A percentile compares a stretch with the other conserved stretches of the same genome.
Evolutionary conservation across 2,888 invertebrate species (phyloP).

Genomic region (Anticlea derivata): DNA sequence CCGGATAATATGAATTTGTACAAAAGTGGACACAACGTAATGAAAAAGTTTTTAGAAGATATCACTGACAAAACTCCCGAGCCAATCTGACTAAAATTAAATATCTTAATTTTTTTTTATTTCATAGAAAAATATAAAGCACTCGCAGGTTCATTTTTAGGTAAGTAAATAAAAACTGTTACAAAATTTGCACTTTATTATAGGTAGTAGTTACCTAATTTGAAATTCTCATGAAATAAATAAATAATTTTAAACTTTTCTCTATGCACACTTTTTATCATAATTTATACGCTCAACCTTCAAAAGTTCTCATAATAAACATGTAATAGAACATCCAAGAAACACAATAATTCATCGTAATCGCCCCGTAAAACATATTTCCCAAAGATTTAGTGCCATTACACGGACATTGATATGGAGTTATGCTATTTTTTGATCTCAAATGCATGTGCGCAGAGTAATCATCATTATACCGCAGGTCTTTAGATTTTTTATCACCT

Average conservation of each 20-base stretch:
- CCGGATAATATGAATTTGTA: conserved; percentile 50
- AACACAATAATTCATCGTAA: conserved; percentile 22
- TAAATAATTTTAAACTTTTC: background rate
- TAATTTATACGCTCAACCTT: conserved; percentile 13
- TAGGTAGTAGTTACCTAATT: background rate
- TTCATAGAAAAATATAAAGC: background rate
- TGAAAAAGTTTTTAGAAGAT: conserved; percentile 60
- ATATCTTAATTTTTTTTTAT: conserved; percentile 1
- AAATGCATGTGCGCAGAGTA: conserved; percentile 9
- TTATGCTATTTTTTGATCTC: conserved; percentile 20
- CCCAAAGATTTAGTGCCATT: conserved; percentile 29
- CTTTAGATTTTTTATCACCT: conserved; percentile 5
- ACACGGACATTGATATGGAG: conserved; percentile 33
- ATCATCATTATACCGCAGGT: background rate
- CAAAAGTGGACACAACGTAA: conserved; percentile 51
- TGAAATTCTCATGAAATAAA: background rate
- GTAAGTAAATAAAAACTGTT: conserved; percentile 7
- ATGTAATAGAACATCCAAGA: conserved; percentile 18
- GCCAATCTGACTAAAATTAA: conserved; percentile 5
- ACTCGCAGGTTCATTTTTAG: conserved; percentile 6
- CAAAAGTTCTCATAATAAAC: conserved; percentile 14
- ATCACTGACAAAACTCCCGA: conserved; percentile 43
- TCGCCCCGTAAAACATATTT: conserved; percentile 21
- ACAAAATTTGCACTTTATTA: conserved; percentile 5
- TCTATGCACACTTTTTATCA: conserved; percentile 1